Base-by-base conservation (phyloP, 2,113 vertebrate species). In the Alethe castanea region DNA sequence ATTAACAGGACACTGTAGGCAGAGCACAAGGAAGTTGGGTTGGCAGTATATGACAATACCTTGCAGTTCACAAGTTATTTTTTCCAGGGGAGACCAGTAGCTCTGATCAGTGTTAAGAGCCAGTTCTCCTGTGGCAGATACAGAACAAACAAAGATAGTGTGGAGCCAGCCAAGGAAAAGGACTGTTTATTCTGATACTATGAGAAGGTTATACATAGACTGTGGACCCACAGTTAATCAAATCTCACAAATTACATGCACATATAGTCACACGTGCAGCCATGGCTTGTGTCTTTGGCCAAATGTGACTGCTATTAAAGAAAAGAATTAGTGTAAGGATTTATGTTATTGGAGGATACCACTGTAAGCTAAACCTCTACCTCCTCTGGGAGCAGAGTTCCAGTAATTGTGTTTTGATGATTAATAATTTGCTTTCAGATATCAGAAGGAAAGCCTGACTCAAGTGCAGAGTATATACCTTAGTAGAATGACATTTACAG, bases 361-460 rank as follows among this genome's bases (percentile, higher is more conserved):
- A 42, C 22, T 61, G 17, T 77, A 61, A 90, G 54, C 26, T 57
- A 86, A 89, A 59, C 10, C 20, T 85, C 35, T 47, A 0, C 38
- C 20, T 87, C 47, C 54, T 66, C 52, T 59, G 74, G 36, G 67
- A 83, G 38, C 17, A 86, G 59, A 80, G 24, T 45, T 74, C 73
- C 61, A 94, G 70, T 48, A 86, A 76, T 22, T 69, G 33, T 77
- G 13, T 44, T 77, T 73, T 6, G 2, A 54, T 38, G 50, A 82
- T 90, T 88, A 95, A 93, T 89, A 86, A 83, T 91, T 91, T 88
- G 85, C 73, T 77, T 85, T 91, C 53, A 72, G 48, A 28, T 79
- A 92, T 64, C 53, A 85, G 78, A 87, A 61, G 50, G 11, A 78
- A 91, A 91, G 53, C 16, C 36, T 80, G 54, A 76, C 50, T 91